Percentiles rank a stretch among this genome's conserved stretches.
Evolutionary conservation across 2,113 vertebrate species (phyloP).

Genomic region (Macquaria australasica): DNA sequence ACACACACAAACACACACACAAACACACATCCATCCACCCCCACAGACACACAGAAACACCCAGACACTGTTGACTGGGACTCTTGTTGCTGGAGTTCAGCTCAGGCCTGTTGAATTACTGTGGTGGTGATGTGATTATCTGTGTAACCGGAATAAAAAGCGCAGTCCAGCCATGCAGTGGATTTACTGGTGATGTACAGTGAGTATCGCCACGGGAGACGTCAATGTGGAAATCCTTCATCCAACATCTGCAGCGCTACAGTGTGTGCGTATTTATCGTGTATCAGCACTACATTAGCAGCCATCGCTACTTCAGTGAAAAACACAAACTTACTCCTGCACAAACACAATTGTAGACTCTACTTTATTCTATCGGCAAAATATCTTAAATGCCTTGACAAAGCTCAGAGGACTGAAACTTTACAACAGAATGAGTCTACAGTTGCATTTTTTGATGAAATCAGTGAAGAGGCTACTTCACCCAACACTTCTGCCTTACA

Average conservation of each 20-base stretch:
- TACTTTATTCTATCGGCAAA: not conserved
- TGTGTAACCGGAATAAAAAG: constrained; percentile 22
- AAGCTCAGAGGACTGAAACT: not conserved
- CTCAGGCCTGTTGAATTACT: constrained; percentile 79
- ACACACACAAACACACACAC: constrained; percentile 27
- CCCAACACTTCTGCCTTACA: not conserved
- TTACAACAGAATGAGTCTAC: not conserved
- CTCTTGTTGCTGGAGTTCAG: constrained; percentile 79
- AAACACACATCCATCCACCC: not conserved
- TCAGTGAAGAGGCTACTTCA: not conserved
- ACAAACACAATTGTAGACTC: not conserved
- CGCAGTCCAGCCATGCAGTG: constrained; percentile 19
- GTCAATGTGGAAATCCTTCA: not conserved
- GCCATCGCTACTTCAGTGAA: not conserved
- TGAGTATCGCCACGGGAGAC: not conserved
- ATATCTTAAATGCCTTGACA: not conserved
- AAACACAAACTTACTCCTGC: not conserved
- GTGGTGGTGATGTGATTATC: constrained; percentile 49
- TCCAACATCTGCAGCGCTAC: constrained; percentile 1
- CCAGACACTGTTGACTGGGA: constrained; percentile 75
- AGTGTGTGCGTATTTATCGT: not conserved
- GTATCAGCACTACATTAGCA: not conserved
- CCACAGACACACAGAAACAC: not conserved
- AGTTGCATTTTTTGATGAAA: not conserved
- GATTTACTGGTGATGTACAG: constrained; percentile 26